Evolutionary conservation across 1,140 invertebrate species (phyloP).

Genomic region (Holotrichia oblita): DNA sequence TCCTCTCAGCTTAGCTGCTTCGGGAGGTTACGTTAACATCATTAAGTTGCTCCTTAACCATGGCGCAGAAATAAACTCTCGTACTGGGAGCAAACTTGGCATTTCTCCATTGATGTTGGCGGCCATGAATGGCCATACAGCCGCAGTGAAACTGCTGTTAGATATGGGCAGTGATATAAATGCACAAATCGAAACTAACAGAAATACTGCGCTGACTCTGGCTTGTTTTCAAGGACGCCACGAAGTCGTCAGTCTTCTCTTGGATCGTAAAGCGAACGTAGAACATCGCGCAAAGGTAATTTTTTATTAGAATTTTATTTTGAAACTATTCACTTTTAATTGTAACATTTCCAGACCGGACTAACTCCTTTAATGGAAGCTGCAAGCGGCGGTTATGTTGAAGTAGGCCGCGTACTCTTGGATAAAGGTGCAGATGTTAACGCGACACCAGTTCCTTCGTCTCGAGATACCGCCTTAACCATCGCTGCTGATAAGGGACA

Average conservation of each 20-base stretch:
- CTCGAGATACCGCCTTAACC: slow-evolving; percentile 96
- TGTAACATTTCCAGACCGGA: slow-evolving; percentile 72
- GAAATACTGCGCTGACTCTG: slow-evolving; percentile 97
- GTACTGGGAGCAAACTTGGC: slow-evolving; percentile 95
- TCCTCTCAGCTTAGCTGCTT: slow-evolving; percentile 95
- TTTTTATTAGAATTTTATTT: background rate
- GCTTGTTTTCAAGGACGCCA: slow-evolving; percentile 99
- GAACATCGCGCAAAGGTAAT: slow-evolving; percentile 96
- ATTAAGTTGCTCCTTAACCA: slow-evolving; percentile 92
- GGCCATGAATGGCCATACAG: slow-evolving; percentile 99
- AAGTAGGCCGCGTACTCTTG: slow-evolving; percentile 94
- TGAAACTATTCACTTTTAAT: background rate
- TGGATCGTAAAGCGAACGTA: slow-evolving; percentile 98
- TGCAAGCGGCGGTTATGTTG: slow-evolving; percentile 98
- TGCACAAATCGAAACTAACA: slow-evolving; percentile 99
- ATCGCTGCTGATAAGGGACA: slow-evolving; percentile 99
- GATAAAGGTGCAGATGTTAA: slow-evolving; percentile 99
- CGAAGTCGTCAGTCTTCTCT: slow-evolving; percentile 95
- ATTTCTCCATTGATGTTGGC: slow-evolving; percentile 99
- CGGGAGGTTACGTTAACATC: slow-evolving; percentile 98
- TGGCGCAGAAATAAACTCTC: slow-evolving; percentile 98
- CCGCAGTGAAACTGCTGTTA: slow-evolving; percentile 87
- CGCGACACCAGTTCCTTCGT: slow-evolving; percentile 96
- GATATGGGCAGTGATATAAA: slow-evolving; percentile 99
- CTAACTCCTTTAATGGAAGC: slow-evolving; percentile 99